Percentiles rank a stretch among this genome's conserved stretches.
These are phyloP conservation scores for Sitophilus oryzae DNA, from an alignment of 1,140 invertebrate genomes.

Conservation along the genomic window DNA sequence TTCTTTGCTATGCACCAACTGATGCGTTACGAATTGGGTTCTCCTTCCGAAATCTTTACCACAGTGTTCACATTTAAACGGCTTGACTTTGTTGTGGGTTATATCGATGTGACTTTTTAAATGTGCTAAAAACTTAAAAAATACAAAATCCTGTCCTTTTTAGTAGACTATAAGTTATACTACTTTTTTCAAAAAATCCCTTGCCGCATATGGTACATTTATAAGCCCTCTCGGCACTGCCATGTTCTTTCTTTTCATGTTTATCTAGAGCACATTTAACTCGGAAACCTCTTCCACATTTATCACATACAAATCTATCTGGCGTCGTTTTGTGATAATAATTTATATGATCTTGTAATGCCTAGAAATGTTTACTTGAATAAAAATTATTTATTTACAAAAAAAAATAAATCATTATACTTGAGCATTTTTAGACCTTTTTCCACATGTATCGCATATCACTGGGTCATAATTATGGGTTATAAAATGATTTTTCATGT, in stretches of 20 bases:
- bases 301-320: conserved; percentile 19
- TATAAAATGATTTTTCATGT: conserved; percentile 19
- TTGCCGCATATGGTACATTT: conserved; percentile 21
- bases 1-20: conserved; percentile 31
- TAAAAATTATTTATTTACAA: conserved; percentile 28
- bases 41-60: conserved; percentile 34
- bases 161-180: not conserved
- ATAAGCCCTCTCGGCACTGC: conserved; percentile 14
- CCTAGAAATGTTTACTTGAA: conserved; percentile 22
- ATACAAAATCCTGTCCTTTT: not conserved
- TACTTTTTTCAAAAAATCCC: conserved; percentile 19
- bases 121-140: conserved; percentile 13
- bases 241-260: conserved; percentile 22
- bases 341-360: conserved; percentile 20
- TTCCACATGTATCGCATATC: conserved; percentile 17
- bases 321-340: conserved; percentile 23
- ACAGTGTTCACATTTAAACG: conserved; percentile 41
- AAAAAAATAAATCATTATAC: conserved; percentile 23
- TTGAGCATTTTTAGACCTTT: conserved; percentile 22
- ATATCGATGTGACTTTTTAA: conserved; percentile 21
- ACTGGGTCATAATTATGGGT: conserved; percentile 21
- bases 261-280: conserved; percentile 13
- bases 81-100: conserved; percentile 33
- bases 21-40: conserved; percentile 32
- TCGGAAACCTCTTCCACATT: conserved; percentile 19